Percentiles rank a stretch among this genome's conserved stretches.
phyloP scores from a whole-genome alignment of 1,140 invertebrate species.

The Aphis craccivora region DNA sequence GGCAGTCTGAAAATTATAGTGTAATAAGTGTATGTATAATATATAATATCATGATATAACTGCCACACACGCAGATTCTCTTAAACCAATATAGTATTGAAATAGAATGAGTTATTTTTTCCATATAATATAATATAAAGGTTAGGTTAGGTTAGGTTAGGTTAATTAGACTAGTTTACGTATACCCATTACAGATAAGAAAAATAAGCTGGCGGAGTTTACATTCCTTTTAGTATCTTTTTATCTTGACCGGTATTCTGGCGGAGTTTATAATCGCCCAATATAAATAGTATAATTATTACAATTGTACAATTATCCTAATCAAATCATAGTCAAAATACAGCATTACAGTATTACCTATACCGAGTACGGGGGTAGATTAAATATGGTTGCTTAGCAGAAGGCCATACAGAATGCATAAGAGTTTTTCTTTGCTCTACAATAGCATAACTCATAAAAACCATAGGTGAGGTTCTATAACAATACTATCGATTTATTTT shows the following conservation, averaged over 20 bases:
- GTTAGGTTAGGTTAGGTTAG: too few relatives aligned
- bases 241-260: too few relatives aligned
- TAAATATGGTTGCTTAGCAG: background rate
- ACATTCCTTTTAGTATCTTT: too few relatives aligned
- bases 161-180: too few relatives aligned
- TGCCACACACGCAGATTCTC: background rate
- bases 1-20: background rate
- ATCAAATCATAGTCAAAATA: too few relatives aligned
- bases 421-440: constrained; percentile 5
- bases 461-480: background rate
- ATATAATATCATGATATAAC: background rate
- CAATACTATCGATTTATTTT: constrained; percentile 8
- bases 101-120: background rate
- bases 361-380: too few relatives aligned
- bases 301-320: too few relatives aligned
- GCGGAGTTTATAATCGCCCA: too few relatives aligned
- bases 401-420: constrained; percentile 28
- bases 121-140: background rate
- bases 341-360: too few relatives aligned
- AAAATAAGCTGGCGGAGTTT: too few relatives aligned
- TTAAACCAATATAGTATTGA: background rate
- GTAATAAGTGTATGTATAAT: background rate
- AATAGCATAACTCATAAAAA: constrained; percentile 50
- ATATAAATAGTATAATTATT: too few relatives aligned
- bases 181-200: too few relatives aligned